Conservation (phyloP, 2,113 vertebrate genomes). For the Ptilorrhoa leucosticta region DNA sequence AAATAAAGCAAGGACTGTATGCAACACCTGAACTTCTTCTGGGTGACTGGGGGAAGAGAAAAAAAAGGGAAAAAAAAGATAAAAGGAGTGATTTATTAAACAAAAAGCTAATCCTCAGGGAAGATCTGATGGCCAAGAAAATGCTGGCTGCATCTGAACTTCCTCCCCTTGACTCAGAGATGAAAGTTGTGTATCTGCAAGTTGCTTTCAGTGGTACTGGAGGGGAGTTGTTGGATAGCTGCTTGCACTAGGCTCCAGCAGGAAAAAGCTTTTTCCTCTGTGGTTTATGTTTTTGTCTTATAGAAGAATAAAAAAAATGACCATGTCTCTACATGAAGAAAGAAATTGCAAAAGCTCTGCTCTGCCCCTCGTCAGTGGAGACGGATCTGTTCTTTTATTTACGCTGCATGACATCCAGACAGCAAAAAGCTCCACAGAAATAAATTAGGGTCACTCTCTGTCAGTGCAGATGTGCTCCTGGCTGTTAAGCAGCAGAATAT, state of each 20-base stretch:
- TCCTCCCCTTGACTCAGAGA: background rate
- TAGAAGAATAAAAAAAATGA: background rate
- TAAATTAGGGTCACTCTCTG: background rate
- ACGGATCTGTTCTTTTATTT: conserved; percentile 25
- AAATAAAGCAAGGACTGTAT: background rate
- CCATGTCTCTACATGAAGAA: background rate
- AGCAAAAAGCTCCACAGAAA: background rate
- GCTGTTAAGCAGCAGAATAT: background rate
- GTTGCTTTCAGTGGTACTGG: background rate
- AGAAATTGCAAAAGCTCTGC: background rate
- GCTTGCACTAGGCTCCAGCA: background rate
- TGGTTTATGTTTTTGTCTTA: background rate
- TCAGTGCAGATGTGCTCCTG: background rate
- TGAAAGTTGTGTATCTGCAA: background rate
- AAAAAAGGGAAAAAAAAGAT: too few relatives aligned
- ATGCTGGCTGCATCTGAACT: background rate
- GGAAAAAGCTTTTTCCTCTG: background rate
- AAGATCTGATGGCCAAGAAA: background rate
- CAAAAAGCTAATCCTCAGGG: background rate
- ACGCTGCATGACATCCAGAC: background rate
- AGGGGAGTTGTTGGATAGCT: background rate
- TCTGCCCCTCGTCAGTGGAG: background rate
- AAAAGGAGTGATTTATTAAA: background rate
- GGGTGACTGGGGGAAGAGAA: background rate
- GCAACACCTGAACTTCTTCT: background rate